Base-by-base conservation (phyloP, 2,797 vertebrate genomes). In the Tangara arthus region DNA sequence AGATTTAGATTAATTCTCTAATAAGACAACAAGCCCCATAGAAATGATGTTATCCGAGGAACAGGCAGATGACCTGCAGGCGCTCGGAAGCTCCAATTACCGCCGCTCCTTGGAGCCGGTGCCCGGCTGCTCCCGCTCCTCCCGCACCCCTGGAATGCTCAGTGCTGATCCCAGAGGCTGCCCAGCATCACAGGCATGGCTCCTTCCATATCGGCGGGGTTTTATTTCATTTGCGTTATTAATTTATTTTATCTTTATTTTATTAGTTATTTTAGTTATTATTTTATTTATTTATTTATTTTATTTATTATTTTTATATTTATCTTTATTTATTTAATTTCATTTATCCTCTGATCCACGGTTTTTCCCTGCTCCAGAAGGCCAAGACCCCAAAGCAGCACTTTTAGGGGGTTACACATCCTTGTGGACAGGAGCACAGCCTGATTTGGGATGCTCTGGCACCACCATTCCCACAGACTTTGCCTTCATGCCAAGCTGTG, bases 1-100 rank as follows among this genome's bases (percentile, higher is more conserved):
- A 61, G 73, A 55, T 55, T 47, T 15, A 82, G 81, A 94, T 95
- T 96, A 87, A 93, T 95, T 92, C 84, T 65, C 86, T 63, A 69
- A 89, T 95, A 75, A 89, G 46, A 87, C 1, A 2, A 79, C 80
- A 65, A 91, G 55, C 52, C 71, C 83, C 73, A 12, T 28, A 75
- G 92, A 94, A 96, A 97, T 94, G 23, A 39, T 5, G 53, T 94
- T 92, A 93, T 2, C 1, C 76, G 3, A 75, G 89, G 94, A 56
- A 93, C 89, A 90, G 49, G 52, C 24, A 70, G 66, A 81, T 10
- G 73, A 69, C 70, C 90, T 2, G 50, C 47, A 66, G 93, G 63
- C 73, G 41, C 73, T 55, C 44, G 92, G 83, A 84, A 89, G 75
- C 89, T 89, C 59, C n/a, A 73, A 95, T 91, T 72, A 57, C 41